phyloP scores from a whole-genome alignment of 35 echinoderm and acorn worm genomes.

The Heliocidaris tuberculata region DNA sequence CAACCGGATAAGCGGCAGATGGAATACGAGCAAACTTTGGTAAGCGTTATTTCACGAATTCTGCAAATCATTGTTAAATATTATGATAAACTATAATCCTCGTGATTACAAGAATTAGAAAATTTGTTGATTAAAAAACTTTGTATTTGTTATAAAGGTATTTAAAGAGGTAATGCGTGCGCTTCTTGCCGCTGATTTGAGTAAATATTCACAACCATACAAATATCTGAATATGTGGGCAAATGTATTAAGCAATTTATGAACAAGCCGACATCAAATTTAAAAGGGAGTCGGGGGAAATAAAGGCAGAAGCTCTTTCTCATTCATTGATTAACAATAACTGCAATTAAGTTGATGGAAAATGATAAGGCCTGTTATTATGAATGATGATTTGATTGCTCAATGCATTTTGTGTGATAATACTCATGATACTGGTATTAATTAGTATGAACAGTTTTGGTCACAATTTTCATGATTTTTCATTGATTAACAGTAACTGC shows the following conservation, averaged over 20 bases:
- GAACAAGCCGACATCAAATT: neutral
- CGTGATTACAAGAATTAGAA: neutral
- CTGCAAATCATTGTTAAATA: too few relatives aligned
- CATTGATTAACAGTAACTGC: too few relatives aligned
- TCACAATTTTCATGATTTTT: too few relatives aligned
- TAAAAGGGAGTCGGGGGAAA: too few relatives aligned
- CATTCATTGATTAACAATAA: too few relatives aligned
- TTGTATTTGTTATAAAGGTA: neutral
- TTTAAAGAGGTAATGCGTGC: neutral
- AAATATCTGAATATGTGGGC: neutral
- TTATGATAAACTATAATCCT: neutral
- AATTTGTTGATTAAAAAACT: neutral
- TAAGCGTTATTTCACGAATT: constrained; percentile 56
- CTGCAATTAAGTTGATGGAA: too few relatives aligned
- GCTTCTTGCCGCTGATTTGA: neutral
- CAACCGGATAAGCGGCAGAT: constrained; percentile 93
- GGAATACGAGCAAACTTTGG: constrained; percentile 98
- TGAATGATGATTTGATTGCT: too few relatives aligned
- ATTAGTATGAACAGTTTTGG: too few relatives aligned
- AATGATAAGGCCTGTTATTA: too few relatives aligned
- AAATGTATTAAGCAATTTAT: neutral
- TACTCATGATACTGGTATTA: too few relatives aligned
- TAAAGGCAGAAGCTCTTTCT: too few relatives aligned
- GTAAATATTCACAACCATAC: neutral
- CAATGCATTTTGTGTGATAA: too few relatives aligned